Evolutionary conservation across 2,797 vertebrate species (phyloP).

Genomic region (Sebastes diaconus): DNA sequence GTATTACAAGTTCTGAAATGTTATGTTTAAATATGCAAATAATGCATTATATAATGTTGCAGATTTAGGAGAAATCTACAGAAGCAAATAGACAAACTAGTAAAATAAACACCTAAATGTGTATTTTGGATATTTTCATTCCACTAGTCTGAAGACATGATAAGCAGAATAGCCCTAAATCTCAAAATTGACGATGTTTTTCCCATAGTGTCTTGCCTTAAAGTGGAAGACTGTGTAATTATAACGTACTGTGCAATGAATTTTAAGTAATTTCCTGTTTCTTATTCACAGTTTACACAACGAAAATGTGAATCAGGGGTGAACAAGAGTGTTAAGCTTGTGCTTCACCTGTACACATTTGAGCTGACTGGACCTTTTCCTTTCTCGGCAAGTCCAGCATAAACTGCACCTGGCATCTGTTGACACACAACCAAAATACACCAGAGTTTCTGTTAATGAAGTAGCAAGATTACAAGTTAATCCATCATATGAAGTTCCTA

Average conservation of each 20-base stretch:
- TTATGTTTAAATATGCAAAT: no score
- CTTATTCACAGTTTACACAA: neutral
- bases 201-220: neutral
- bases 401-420: conserved; percentile 36
- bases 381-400: conserved; percentile 6
- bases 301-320: neutral
- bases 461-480: neutral
- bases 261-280: neutral
- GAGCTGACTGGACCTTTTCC: neutral
- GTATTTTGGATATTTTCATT: no score
- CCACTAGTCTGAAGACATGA: no score
- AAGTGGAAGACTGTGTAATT: neutral
- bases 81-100: no score
- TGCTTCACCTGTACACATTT: conserved; percentile 77
- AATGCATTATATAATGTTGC: no score
- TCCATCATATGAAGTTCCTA: no score
- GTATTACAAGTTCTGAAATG: no score
- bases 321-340: neutral
- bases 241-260: neutral
- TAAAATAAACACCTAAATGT: no score
- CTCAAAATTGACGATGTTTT: no score
- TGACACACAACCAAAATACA: neutral
- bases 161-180: no score
- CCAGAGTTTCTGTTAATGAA: neutral
- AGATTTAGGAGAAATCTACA: no score